phyloP scores from a whole-genome alignment of 2,113 vertebrate species.

The Cinclus cinclus region DNA sequence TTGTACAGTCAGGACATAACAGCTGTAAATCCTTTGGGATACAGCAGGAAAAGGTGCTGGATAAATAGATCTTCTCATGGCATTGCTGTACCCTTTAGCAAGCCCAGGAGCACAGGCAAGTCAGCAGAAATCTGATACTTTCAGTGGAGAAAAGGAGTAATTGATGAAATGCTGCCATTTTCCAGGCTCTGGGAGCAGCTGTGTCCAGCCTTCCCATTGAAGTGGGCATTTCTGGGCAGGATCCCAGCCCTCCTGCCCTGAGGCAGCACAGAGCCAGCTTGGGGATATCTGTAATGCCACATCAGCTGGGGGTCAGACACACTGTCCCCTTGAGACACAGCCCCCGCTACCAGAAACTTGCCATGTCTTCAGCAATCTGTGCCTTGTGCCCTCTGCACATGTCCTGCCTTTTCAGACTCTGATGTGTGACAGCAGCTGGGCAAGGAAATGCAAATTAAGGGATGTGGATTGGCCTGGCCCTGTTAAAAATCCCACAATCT shows the following conservation, averaged over 20 bases:
- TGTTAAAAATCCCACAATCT: background rate
- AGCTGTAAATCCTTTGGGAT: background rate
- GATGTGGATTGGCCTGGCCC: background rate
- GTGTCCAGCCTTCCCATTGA: background rate
- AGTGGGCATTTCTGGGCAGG: background rate
- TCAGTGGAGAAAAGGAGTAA: background rate
- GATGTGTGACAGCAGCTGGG: background rate
- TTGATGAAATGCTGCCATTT: background rate
- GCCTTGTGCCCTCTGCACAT: rapidly evolving
- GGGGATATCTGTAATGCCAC: background rate
- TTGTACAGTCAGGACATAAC: background rate
- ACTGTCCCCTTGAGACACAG: background rate
- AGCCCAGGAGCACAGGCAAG: background rate
- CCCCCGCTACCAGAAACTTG: background rate
- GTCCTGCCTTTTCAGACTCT: background rate
- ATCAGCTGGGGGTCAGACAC: background rate
- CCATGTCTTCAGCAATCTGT: background rate
- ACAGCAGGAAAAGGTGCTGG: background rate
- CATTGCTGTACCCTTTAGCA: background rate
- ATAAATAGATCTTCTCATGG: background rate
- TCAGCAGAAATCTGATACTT: background rate
- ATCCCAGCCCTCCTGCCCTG: background rate
- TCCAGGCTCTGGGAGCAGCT: background rate
- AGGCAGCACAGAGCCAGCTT: background rate
- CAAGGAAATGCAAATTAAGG: background rate